These are phyloP conservation scores for Myopa tessellatipennis DNA, from an alignment of 2,888 invertebrate genomes.

Conservation along the genomic window DNA sequence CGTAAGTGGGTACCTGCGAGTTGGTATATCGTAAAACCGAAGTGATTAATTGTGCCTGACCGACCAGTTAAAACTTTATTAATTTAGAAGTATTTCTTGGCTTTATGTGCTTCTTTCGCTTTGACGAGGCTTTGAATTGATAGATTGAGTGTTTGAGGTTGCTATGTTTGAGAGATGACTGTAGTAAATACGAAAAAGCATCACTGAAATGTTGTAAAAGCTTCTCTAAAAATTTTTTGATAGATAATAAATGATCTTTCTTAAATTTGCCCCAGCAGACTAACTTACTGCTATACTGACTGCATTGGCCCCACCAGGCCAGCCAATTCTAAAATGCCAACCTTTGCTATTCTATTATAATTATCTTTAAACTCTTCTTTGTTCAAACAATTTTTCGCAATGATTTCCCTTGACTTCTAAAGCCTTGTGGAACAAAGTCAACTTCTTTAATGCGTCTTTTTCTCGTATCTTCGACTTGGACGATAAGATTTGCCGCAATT, in stretches of 20 bases:
- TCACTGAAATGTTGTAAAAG: no score
- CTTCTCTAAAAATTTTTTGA: no score
- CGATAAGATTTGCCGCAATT: not conserved
- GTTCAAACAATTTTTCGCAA: not conserved
- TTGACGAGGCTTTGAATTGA: not conserved
- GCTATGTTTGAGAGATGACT: no score
- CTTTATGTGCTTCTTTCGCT: not conserved
- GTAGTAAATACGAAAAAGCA: no score
- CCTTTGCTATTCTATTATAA: no score
- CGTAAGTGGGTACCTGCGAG: not conserved
- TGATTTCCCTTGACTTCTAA: not conserved
- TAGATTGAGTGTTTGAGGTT: not conserved
- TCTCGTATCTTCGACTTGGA: no score
- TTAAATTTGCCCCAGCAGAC: not conserved
- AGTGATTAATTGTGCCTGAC: constrained; percentile 24
- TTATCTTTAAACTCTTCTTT: no score
- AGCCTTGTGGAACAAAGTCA: not conserved
- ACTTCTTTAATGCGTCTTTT: no score
- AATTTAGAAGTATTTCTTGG: not conserved
- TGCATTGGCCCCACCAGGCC: no score
- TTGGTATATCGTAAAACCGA: constrained; percentile 9
- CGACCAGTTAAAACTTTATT: constrained; percentile 22
- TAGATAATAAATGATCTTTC: no score
- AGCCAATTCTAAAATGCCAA: no score
- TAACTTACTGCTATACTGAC: no score